phyloP scores from a whole-genome alignment of 2,888 invertebrate species.

The Luperina nickerlii region DNA sequence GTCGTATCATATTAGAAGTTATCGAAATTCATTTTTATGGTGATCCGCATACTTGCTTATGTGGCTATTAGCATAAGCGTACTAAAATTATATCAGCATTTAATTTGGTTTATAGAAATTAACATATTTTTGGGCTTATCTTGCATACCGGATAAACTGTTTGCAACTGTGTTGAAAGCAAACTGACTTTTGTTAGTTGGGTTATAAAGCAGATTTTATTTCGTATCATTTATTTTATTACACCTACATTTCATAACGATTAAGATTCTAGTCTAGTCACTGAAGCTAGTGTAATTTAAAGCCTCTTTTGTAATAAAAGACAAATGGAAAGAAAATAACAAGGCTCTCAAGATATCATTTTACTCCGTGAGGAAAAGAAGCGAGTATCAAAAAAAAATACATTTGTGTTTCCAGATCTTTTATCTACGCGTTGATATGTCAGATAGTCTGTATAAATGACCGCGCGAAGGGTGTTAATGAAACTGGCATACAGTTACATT shows the following conservation, averaged over 20 bases:
- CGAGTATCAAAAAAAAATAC: slow-evolving; percentile 19
- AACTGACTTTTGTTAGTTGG: not conserved
- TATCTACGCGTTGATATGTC: slow-evolving; percentile 10
- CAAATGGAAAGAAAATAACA: slow-evolving; percentile 49
- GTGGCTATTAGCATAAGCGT: slow-evolving; percentile 1
- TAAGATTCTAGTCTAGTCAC: not conserved
- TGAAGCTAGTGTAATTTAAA: slow-evolving; percentile 9
- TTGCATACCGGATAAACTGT: not conserved
- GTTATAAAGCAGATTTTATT: not conserved
- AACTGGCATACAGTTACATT: not conserved
- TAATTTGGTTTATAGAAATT: slow-evolving; percentile 3
- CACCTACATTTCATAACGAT: not conserved
- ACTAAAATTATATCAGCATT: not conserved
- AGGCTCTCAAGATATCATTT: slow-evolving; percentile 37
- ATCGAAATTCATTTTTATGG: not conserved
- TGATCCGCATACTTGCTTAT: not conserved
- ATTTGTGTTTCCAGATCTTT: slow-evolving; percentile 20
- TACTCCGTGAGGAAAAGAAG: slow-evolving; percentile 19
- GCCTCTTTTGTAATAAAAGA: slow-evolving; percentile 27
- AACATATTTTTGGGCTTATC: not conserved
- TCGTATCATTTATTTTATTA: not conserved
- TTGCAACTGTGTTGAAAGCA: not conserved
- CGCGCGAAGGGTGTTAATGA: not conserved
- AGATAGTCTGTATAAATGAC: slow-evolving; percentile 9
- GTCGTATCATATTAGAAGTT: not conserved